phyloP scores from a whole-genome alignment of 2,797 vertebrate genomes.

The Limnodromus scolopaceus region DNA sequence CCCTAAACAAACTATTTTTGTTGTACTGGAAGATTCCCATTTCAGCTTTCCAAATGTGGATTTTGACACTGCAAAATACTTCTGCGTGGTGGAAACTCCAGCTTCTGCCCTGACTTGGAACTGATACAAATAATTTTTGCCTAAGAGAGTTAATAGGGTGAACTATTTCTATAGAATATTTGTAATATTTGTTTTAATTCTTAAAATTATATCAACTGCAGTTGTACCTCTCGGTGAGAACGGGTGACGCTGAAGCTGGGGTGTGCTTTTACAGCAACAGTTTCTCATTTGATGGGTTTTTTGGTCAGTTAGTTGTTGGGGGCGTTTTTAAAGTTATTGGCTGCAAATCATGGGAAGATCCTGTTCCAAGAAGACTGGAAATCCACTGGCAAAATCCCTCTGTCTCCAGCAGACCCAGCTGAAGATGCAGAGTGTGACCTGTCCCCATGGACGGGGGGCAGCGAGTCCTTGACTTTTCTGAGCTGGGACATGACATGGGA shows the following conservation, averaged over 20 bases:
- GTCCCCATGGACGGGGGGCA: not conserved
- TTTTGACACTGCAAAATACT: not conserved
- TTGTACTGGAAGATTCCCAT: not conserved
- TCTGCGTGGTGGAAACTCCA: not conserved
- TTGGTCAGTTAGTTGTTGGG: rapidly evolving
- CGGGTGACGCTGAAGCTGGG: not conserved
- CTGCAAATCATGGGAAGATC: not conserved
- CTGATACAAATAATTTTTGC: not conserved
- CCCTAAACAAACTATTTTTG: not conserved
- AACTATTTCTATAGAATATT: not conserved
- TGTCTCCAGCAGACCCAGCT: not conserved
- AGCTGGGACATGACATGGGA: not conserved
- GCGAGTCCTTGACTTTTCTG: not conserved
- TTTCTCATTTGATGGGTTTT: not conserved
- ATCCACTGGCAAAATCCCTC: not conserved
- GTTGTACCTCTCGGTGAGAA: not conserved
- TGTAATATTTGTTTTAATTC: not conserved
- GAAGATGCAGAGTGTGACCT: not conserved
- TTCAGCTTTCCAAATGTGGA: not conserved
- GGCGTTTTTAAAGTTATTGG: not conserved
- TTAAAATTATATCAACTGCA: not conserved
- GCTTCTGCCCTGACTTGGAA: not conserved
- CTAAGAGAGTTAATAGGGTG: not conserved
- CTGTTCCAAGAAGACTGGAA: not conserved
- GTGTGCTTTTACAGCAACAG: not conserved